Conservation (phyloP, 2,113 vertebrate species). For the Myanophis thanlyinensis region DNA sequence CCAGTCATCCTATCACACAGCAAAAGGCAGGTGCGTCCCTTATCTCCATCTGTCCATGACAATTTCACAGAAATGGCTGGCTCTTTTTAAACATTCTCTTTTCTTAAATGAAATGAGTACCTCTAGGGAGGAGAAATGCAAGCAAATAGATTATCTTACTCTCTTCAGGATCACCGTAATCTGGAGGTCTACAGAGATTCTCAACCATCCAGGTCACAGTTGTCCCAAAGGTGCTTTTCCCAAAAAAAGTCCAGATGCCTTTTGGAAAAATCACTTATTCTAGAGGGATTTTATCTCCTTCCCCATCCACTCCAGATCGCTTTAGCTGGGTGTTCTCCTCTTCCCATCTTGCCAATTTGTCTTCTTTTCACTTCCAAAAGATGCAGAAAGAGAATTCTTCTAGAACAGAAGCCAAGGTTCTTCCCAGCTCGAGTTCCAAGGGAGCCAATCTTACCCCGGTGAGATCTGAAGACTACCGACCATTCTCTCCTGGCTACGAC, state of each 20-base stretch:
- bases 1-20: neutral
- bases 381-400: neutral
- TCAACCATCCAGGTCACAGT: too few species aligned
- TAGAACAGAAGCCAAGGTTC: neutral
- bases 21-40: neutral
- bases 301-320: neutral
- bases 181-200: neutral
- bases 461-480: neutral
- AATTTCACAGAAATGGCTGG: neutral
- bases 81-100: neutral
- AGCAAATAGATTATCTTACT: neutral
- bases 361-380: neutral
- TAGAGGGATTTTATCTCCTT: neutral
- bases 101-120: neutral
- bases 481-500: neutral
- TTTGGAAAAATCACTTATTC: neutral
- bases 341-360: neutral
- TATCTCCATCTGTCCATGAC: neutral
- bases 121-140: neutral
- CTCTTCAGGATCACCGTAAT: neutral
- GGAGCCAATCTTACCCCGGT: accelerated
- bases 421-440: accelerated
- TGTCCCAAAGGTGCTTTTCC: too few species aligned
- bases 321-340: neutral
- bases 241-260: neutral